Base-by-base conservation (phyloP, 2,888 invertebrate species). In the Chouioia cunea region DNA sequence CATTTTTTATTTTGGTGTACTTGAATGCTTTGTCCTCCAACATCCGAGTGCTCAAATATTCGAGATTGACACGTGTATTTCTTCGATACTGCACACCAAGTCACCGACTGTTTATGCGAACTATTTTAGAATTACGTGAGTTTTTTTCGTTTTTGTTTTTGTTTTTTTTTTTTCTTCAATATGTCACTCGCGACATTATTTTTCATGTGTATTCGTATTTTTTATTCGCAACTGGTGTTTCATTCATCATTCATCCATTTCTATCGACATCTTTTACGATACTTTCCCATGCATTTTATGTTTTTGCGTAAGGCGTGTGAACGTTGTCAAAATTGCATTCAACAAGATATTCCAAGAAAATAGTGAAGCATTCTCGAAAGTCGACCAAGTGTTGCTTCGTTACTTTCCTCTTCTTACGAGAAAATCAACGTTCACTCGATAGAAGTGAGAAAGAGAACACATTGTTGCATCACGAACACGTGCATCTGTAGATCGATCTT, bases 381-480 rank as follows among this genome's bases (percentile, higher is more conserved):
- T 58, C 47, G 20, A 59, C 20, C 16, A 8, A 56, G 50, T 18
- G 22, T 54, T 22, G 46, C 57, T 52, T 18, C 22, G 52, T 43
- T 27, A 46, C 18, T 65, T 59, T 16, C n/a, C n/a, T n/a, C 44
- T 44, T 20, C 43, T 47, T 4, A 16, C 10, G 54, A 59, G 46
- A 50, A 65, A 53, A 48, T 54, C 36, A 23, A 20, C 15, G 16
- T 2, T 22, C 12, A 8, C 36, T 36, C 12, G 6, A 36, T 56
- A 62, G 36, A 36, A 48, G 14, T 14, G 18, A 54, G 15, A 52
- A 59, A 68, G 54, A n/a, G 12, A 36, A 12, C 36, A 36, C 53
- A 46, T 46, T 65, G 74, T 74, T 53, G 44, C 56, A 57, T 54
- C 58, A 64, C 62, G 20, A 48, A 60, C 50, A 20, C 22, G 46